phyloP scores from a whole-genome alignment of 2,113 vertebrate genomes.

The Corythaixoides concolor region DNA sequence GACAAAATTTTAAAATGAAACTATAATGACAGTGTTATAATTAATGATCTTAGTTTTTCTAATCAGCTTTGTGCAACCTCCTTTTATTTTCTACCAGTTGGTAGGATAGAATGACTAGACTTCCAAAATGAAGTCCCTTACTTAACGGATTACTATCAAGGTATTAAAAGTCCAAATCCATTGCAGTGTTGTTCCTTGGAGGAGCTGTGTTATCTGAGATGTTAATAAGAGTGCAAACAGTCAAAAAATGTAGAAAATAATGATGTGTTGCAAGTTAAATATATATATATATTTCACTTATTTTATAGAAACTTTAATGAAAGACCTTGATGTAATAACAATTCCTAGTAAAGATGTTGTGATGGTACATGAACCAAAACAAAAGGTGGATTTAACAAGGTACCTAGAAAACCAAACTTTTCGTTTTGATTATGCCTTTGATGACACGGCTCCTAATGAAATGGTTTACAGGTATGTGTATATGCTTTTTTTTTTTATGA shows the following conservation, averaged over 20 bases:
- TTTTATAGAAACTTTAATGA: constrained; percentile 85
- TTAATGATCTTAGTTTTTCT: not conserved
- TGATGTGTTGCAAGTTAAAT: constrained; percentile 3
- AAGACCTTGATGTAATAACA: constrained; percentile 97
- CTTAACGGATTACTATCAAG: not conserved
- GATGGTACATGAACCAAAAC: constrained; percentile 98
- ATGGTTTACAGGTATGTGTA: constrained; percentile 95
- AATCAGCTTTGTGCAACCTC: not conserved
- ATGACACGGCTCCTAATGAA: constrained; percentile 94
- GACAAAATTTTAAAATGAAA: not conserved
- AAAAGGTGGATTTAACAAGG: constrained; percentile 97
- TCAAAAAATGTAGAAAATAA: not conserved
- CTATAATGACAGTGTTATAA: not conserved
- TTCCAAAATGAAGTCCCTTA: not conserved
- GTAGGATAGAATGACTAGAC: not conserved
- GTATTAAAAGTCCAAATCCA: not conserved
- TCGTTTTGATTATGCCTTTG: constrained; percentile 96
- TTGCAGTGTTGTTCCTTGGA: too few species aligned
- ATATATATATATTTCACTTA: constrained; percentile 57
- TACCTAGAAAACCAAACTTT: constrained; percentile 99
- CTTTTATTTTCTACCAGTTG: not conserved
- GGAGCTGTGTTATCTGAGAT: not conserved
- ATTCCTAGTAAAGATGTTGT: constrained; percentile 98
- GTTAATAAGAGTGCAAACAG: not conserved
- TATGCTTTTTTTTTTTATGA: constrained; percentile 3